Evolutionary conservation across 2,888 invertebrate genomes (phyloP).

Genomic region (Himalopsyche tibetana): DNA sequence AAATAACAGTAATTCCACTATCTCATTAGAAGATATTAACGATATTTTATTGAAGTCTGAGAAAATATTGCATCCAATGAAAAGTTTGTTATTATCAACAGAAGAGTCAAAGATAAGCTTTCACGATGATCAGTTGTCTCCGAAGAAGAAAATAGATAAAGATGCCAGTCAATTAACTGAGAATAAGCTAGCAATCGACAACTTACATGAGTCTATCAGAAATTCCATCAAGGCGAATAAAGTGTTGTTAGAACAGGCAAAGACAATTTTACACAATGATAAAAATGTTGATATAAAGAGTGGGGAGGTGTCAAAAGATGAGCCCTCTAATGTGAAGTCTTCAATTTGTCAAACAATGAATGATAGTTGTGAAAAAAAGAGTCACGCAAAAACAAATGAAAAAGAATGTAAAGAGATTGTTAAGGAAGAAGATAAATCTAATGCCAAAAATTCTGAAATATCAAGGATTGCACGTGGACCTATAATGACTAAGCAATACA

Average conservation of each 20-base stretch:
- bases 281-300: background rate
- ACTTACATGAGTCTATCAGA: slow-evolving; percentile 72
- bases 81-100: slow-evolving; percentile 7
- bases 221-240: slow-evolving; percentile 70
- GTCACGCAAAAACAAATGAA: background rate
- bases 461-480: slow-evolving; percentile 67
- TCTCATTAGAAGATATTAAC: slow-evolving; percentile 71
- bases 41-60: slow-evolving; percentile 72
- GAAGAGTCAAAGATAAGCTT: background rate
- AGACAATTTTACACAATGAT: slow-evolving; percentile 65
- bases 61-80: slow-evolving; percentile 71
- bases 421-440: slow-evolving; percentile 67
- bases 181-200: slow-evolving; percentile 70
- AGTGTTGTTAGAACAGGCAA: slow-evolving; percentile 72
- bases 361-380: slow-evolving; percentile 25
- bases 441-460: slow-evolving; percentile 52
- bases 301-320: slow-evolving; percentile 28
- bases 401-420: slow-evolving; percentile 61
- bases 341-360: slow-evolving; percentile 48
- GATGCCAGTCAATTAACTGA: background rate
- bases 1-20: background rate
- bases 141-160: background rate
- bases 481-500: slow-evolving; percentile 87
- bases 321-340: slow-evolving; percentile 48
- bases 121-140: background rate